Conservation (phyloP, 2,113 vertebrate species). For the Oenanthe melanoleuca region DNA sequence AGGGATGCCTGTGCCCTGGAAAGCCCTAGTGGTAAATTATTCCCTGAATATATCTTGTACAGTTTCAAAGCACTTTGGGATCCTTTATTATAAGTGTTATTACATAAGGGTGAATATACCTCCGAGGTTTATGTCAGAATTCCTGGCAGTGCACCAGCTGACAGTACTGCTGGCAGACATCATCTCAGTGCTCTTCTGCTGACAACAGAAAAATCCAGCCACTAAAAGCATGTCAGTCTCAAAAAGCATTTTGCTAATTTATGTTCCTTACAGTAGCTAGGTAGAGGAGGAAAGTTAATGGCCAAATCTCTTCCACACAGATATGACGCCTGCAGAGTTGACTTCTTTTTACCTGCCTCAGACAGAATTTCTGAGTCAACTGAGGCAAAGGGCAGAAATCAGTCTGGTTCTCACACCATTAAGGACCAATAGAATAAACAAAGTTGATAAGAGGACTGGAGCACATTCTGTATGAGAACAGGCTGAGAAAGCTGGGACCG, state of each 20-base stretch:
- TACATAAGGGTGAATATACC: background rate
- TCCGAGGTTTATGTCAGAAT: background rate
- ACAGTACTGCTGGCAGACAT: background rate
- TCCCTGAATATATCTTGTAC: background rate
- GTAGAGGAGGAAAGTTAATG: background rate
- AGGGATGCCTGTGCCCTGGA: background rate
- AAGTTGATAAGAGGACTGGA: background rate
- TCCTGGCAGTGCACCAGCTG: background rate
- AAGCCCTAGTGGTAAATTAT: background rate
- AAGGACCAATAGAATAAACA: background rate
- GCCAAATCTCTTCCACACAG: background rate
- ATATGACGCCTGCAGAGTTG: background rate
- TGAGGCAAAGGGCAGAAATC: background rate
- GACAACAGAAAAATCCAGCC: conserved; percentile 7
- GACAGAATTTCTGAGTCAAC: background rate
- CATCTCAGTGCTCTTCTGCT: background rate
- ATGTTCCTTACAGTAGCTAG: background rate
- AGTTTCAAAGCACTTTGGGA: background rate
- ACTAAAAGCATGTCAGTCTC: conserved; percentile 19
- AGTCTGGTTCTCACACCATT: background rate
- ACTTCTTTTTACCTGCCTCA: background rate
- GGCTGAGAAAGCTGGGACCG: background rate
- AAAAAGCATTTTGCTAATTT: conserved; percentile 37
- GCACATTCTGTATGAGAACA: background rate
- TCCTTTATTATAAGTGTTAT: background rate